Percentiles rank a stretch among this genome's conserved stretches.
Conservation (phyloP, 2,797 vertebrate species). For the Enteromius thamalakanensis region DNA sequence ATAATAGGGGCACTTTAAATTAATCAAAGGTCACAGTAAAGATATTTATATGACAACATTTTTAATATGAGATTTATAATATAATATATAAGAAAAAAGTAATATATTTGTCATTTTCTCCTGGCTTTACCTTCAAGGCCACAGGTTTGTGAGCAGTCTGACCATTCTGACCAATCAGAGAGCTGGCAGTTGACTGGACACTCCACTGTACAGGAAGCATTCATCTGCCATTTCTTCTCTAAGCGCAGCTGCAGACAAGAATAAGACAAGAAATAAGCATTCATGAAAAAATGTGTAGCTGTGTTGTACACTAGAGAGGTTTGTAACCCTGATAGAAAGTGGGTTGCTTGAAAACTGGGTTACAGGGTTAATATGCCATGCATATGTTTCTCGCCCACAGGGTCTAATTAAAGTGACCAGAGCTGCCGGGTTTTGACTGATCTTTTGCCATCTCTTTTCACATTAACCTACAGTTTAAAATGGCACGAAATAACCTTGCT, state of each 20-base stretch:
- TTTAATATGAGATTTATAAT: no score
- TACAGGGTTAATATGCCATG: slow-evolving; percentile 69
- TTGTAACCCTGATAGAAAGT: slow-evolving; percentile 52
- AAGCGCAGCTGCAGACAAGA: slow-evolving; percentile 79
- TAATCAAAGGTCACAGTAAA: background rate
- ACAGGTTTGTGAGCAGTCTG: slow-evolving; percentile 90
- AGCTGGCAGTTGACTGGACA: slow-evolving; percentile 97
- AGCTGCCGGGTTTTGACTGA: slow-evolving; percentile 69
- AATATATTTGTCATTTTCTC: background rate
- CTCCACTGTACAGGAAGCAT: slow-evolving; percentile 89
- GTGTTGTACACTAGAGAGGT: slow-evolving; percentile 48
- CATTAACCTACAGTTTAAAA: slow-evolving; percentile 30
- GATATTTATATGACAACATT: background rate
- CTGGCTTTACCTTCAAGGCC: slow-evolving; percentile 86
- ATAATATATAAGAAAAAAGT: background rate
- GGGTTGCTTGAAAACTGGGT: slow-evolving; percentile 63
- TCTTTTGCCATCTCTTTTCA: slow-evolving; percentile 63
- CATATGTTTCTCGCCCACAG: slow-evolving; percentile 61
- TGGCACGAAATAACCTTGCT: slow-evolving; percentile 1
- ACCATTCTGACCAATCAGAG: slow-evolving; percentile 94
- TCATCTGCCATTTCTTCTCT: slow-evolving; percentile 96
- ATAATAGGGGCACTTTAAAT: background rate
- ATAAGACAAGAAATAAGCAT: background rate
- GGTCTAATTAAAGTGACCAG: slow-evolving; percentile 68
- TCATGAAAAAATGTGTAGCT: background rate